Percentiles rank a stretch among this genome's conserved stretches.
These are phyloP conservation scores for Anorthoa munda DNA, from an alignment of 2,888 invertebrate species.

Conservation along the genomic window DNA sequence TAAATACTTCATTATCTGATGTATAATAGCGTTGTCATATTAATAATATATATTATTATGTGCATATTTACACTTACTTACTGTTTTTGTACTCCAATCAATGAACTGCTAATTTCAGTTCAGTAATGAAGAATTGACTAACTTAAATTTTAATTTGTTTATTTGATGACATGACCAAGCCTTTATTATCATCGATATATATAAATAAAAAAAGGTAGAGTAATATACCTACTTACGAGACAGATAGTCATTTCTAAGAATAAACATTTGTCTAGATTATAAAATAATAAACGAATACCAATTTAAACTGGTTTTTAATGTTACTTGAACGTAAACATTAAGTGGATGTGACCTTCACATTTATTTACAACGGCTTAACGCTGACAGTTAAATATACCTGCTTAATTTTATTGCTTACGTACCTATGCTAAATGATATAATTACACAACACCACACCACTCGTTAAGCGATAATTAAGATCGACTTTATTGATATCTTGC, in stretches of 20 bases:
- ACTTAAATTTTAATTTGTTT: not conserved
- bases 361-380: slow-evolving; percentile 32
- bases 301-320: slow-evolving; percentile 59
- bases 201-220: slow-evolving; percentile 2
- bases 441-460: slow-evolving; percentile 17
- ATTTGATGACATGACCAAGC: slow-evolving; percentile 4
- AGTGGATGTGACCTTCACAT: slow-evolving; percentile 46
- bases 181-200: not conserved
- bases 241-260: slow-evolving; percentile 56
- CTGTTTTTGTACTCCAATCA: not conserved
- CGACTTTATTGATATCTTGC: slow-evolving; percentile 6
- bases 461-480: slow-evolving; percentile 29
- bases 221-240: slow-evolving; percentile 14
- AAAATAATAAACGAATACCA: slow-evolving; percentile 56
- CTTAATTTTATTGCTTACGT: slow-evolving; percentile 27
- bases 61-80: not conserved
- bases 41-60: not conserved
- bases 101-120: not conserved
- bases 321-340: slow-evolving; percentile 43
- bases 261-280: slow-evolving; percentile 52
- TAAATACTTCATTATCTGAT: not conserved
- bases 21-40: not conserved
- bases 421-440: slow-evolving; percentile 26
- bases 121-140: not conserved
- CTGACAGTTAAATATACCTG: slow-evolving; percentile 34